A percentile compares a stretch with the other conserved stretches of the same genome.
Evolutionary conservation across 1,140 invertebrate genomes (phyloP).

Genomic region (Drosophila murphyi): DNA sequence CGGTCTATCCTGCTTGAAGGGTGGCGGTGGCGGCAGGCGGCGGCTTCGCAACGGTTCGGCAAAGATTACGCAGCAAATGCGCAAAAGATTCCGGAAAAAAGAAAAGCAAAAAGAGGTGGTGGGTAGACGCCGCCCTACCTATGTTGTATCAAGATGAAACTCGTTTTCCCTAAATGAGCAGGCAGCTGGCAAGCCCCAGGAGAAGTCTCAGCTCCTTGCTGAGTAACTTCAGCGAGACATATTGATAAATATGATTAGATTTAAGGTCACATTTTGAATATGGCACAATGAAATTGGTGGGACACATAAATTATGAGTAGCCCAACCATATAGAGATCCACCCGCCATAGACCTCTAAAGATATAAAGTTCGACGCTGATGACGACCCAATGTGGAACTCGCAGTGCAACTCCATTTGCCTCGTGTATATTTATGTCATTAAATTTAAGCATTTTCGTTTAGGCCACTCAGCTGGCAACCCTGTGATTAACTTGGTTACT

Average conservation of each 20-base stretch:
- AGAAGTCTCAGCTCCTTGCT: slow-evolving; percentile 5
- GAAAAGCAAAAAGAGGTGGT: slow-evolving; percentile 51
- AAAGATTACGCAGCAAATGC: slow-evolving; percentile 49
- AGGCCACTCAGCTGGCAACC: slow-evolving; percentile 82
- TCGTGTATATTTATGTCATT: slow-evolving; percentile 84
- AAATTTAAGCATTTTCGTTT: slow-evolving; percentile 85
- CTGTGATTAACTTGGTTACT: slow-evolving; percentile 78
- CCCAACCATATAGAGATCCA: slow-evolving; percentile 34
- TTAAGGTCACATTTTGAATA: slow-evolving; percentile 48
- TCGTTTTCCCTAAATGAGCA: slow-evolving; percentile 75
- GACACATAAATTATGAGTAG: slow-evolving; percentile 45
- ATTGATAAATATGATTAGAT: slow-evolving; percentile 67
- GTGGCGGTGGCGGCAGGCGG: slow-evolving; percentile 67
- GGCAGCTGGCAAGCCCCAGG: slow-evolving; percentile 32
- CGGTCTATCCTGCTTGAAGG: slow-evolving; percentile 53
- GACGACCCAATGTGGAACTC: slow-evolving; percentile 2
- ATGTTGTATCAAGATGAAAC: slow-evolving; percentile 39
- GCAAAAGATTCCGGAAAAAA: slow-evolving; percentile 52
- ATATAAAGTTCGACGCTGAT: slow-evolving; percentile 1
- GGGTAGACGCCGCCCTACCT: slow-evolving; percentile 29
- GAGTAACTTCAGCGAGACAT: slow-evolving; percentile 59
- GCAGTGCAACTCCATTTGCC: slow-evolving; percentile 42
- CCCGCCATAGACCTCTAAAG: slow-evolving; percentile 45
- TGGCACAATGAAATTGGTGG: slow-evolving; percentile 42
- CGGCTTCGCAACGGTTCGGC: slow-evolving; percentile 25